Evolutionary conservation across 2,797 vertebrate genomes (phyloP).

Genomic region (Columba guinea): DNA sequence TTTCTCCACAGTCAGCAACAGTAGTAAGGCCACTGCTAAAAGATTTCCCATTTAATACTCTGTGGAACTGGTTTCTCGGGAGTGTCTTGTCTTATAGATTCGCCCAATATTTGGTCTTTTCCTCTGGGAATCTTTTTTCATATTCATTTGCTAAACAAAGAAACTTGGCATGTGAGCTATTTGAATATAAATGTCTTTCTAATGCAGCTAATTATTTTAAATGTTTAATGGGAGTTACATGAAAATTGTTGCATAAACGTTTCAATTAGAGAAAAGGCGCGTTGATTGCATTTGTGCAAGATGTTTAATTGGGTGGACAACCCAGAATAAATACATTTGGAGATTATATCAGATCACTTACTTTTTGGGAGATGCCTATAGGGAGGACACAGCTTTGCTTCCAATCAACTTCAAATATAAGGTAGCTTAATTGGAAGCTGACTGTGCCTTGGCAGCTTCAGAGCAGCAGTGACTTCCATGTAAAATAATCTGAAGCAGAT

Average conservation of each 20-base stretch:
- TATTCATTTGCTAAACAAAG: neutral
- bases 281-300: neutral
- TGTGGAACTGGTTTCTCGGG: neutral
- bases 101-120: neutral
- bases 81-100: neutral
- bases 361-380: neutral
- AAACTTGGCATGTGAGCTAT: neutral
- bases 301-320: slow-evolving; percentile 24
- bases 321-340: neutral
- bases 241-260: slow-evolving; percentile 38
- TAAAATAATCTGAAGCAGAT: slow-evolving; percentile 61
- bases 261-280: neutral
- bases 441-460: slow-evolving; percentile 42
- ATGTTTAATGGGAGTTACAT: slow-evolving; percentile 7
- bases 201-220: slow-evolving; percentile 29
- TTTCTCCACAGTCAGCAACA: neutral
- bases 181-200: slow-evolving; percentile 43
- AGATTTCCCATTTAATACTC: neutral
- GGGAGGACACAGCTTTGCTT: slow-evolving; percentile 38
- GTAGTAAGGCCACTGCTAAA: neutral
- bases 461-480: slow-evolving; percentile 55
- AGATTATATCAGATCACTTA: slow-evolving; percentile 22
- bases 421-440: slow-evolving; percentile 50
- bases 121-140: neutral
- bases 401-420: slow-evolving; percentile 26